These are phyloP conservation scores for Chamaetylas fuelleborni DNA, from an alignment of 2,113 vertebrate species.

Conservation along the genomic window DNA sequence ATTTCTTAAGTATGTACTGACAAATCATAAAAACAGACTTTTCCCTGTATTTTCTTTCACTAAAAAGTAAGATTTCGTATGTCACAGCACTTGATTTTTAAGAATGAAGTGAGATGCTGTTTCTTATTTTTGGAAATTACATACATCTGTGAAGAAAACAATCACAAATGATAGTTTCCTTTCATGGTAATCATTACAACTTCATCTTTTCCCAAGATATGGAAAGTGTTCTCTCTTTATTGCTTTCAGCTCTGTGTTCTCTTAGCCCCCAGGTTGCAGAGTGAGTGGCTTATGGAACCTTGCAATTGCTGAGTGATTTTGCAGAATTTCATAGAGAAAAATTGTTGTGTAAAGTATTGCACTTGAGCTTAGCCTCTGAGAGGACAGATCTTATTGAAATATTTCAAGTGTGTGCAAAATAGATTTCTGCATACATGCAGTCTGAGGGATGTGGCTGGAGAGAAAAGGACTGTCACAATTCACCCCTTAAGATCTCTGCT, in stretches of 20 bases:
- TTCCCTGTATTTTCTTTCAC: not conserved
- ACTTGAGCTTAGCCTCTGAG: not conserved
- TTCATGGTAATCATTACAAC: not conserved
- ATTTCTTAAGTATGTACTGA: not conserved
- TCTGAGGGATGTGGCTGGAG: not conserved
- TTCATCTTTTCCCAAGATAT: not conserved
- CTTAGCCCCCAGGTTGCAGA: not conserved
- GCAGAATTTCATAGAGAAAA: slow-evolving; percentile 6
- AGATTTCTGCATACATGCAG: not conserved
- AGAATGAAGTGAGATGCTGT: not conserved
- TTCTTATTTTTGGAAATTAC: not conserved
- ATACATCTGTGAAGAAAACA: not conserved
- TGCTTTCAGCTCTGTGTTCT: not conserved
- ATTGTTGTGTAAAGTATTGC: not conserved
- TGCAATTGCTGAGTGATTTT: slow-evolving; percentile 26
- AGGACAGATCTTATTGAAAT: not conserved
- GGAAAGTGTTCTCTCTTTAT: slow-evolving; percentile 9
- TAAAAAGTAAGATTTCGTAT: not conserved
- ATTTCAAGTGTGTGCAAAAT: slow-evolving; percentile 8
- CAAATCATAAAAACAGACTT: not conserved
- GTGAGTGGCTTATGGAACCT: slow-evolving; percentile 19
- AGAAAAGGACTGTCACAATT: not conserved
- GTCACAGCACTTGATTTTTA: not conserved
- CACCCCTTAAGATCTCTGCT: not conserved
- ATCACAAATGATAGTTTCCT: not conserved